Base-by-base conservation (phyloP, 2,888 invertebrate genomes). In the Rhamnusium bicolor region DNA sequence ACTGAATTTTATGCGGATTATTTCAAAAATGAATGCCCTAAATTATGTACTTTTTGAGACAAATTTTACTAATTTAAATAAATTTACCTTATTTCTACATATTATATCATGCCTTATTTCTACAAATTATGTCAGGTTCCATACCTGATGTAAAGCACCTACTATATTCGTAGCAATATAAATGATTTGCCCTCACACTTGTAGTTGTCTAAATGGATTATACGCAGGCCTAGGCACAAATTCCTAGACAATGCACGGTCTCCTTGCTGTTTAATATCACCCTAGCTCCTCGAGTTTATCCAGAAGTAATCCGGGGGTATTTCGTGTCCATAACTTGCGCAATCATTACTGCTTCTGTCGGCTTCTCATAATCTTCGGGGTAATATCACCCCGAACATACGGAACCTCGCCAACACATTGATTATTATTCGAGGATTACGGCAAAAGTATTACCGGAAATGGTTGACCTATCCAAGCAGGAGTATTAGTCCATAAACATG, bases 321-420 rank as follows among this genome's bases (percentile, higher is more conserved):
- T 60, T 60, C 14, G 60, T 49, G 68, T 69, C 68, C 60, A 60
- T 69, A 69, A 58, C 68, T 69, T 60, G 68, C 60, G 63, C 49
- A 27, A 63, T 63, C 49, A 49, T 63, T 63, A 49, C 56, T 18
- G 19, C 27, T 18, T 6, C 14, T 56, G 67, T 40, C 54, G 54
- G 67, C 29, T 49, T 67, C 54, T 53, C 51, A 51, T 69, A 67
- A 67, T 67, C 67, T 67, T 53, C 32, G 21, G 40, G 18, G 27
- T 67, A 67, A 53, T 19, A 58, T 58, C 67, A 19, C 6, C 47
- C 21, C 18, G 47, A 51, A 46, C 51, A 63, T 40, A 63, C 27
- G 51, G 51, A 18, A 27, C 63, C 47, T 10, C 49, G 21, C 49
- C 18, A 49, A 49, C 54, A 27, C 49, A 63, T 63, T 49, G 63